phyloP scores from a whole-genome alignment of 2,888 invertebrate species.

The Eledone cirrhosa region DNA sequence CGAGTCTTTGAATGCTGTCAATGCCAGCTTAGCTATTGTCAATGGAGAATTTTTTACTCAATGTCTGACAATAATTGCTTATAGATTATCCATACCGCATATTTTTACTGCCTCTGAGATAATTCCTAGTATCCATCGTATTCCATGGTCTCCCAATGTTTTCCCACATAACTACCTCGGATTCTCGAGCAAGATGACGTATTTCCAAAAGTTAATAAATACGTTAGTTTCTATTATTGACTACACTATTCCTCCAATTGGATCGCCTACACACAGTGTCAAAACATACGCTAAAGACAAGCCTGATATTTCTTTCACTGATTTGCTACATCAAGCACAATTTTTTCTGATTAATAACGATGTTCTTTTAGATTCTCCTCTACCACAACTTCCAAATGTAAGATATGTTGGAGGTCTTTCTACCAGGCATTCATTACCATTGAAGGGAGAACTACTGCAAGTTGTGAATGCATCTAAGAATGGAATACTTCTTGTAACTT shows the following conservation, averaged over 20 bases:
- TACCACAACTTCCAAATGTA: slow-evolving; percentile 34
- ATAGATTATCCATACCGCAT: background rate
- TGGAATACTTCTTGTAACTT: slow-evolving; percentile 38
- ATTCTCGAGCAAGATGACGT: background rate
- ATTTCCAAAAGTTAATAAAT: background rate
- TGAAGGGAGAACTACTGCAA: slow-evolving; percentile 31
- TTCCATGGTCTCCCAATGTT: background rate
- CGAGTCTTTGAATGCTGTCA: background rate
- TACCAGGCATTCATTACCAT: slow-evolving; percentile 30
- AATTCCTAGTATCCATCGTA: background rate
- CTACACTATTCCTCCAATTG: background rate
- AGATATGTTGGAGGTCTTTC: slow-evolving; percentile 37
- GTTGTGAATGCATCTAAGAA: slow-evolving; percentile 33
- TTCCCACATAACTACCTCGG: background rate
- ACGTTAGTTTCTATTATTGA: background rate
- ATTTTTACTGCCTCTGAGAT: background rate
- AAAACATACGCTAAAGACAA: slow-evolving; percentile 33
- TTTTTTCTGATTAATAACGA: slow-evolving; percentile 36
- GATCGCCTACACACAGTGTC: background rate
- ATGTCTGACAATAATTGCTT: background rate
- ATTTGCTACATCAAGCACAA: slow-evolving; percentile 32
- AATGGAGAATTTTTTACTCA: background rate
- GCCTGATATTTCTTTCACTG: slow-evolving; percentile 17
- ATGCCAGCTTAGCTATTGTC: background rate
- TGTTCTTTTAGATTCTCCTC: slow-evolving; percentile 34